Evolutionary conservation across 2,888 invertebrate genomes (phyloP).

Genomic region (Tipula unca): DNA sequence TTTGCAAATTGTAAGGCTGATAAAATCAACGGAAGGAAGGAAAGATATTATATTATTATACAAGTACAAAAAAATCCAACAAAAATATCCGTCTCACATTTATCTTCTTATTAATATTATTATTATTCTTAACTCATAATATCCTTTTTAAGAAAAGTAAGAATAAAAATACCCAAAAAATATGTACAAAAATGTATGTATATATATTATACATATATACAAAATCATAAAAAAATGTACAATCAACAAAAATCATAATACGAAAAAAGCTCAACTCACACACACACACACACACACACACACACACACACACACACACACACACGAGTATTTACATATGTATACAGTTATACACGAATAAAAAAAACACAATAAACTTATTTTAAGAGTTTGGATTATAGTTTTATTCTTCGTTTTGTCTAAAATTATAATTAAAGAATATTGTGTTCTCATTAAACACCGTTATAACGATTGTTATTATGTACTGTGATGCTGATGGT

Average conservation of each 20-base stretch:
- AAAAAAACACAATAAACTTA: background rate
- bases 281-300: background rate
- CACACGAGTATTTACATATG: too few species aligned
- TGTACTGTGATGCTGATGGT: background rate
- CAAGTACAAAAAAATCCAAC: background rate
- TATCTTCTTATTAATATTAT: background rate
- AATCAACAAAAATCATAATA: background rate
- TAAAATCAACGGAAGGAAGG: slow-evolving; percentile 14
- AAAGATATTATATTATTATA: background rate
- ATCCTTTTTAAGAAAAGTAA: background rate
- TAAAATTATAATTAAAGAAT: background rate
- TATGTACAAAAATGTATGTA: background rate
- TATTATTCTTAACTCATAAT: slow-evolving; percentile 2
- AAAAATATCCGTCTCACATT: slow-evolving; percentile 8
- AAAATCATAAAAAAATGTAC: background rate
- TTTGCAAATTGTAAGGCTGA: background rate
- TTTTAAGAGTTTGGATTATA: background rate
- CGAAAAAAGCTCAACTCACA: background rate
- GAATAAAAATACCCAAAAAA: background rate
- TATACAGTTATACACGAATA: background rate
- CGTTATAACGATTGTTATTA: background rate
- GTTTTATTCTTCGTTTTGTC: background rate
- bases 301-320: too few species aligned
- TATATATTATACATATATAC: too few species aligned
- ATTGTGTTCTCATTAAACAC: background rate